phyloP scores from a whole-genome alignment of 2,113 vertebrate species.

The Tor tambroides region DNA sequence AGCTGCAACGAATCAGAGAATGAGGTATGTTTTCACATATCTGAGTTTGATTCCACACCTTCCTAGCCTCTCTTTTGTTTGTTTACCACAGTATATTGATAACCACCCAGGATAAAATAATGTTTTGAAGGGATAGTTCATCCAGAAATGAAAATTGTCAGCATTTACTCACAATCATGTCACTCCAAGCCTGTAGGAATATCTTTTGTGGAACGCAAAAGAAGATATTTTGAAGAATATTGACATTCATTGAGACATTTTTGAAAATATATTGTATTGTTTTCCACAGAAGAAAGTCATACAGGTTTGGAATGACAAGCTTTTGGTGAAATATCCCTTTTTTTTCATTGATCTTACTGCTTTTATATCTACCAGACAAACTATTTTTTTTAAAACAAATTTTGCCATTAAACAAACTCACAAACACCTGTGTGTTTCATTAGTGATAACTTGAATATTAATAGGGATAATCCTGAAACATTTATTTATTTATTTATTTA shows the following conservation, averaged over 20 bases:
- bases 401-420: background rate
- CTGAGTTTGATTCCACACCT: background rate
- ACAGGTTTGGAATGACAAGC: background rate
- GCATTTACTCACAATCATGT: background rate
- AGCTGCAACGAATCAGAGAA: background rate
- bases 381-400: too few relatives aligned
- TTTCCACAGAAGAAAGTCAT: background rate
- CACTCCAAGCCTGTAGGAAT: background rate
- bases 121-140: background rate
- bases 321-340: too few relatives aligned
- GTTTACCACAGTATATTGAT: background rate
- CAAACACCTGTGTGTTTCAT: background rate
- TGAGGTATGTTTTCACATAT: conserved; percentile 24
- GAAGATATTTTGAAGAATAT: background rate
- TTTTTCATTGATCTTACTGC: too few relatives aligned
- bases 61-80: background rate
- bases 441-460: background rate
- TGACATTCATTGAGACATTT: background rate
- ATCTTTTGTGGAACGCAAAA: background rate
- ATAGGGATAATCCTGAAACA: background rate
- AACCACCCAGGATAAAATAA: background rate
- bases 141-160: background rate
- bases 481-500: background rate
- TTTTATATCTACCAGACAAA: background rate
- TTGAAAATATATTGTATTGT: background rate